A percentile compares a stretch with the other conserved stretches of the same genome.
Conservation (phyloP, 2,113 vertebrate species). For the Pelecanus crispus region DNA sequence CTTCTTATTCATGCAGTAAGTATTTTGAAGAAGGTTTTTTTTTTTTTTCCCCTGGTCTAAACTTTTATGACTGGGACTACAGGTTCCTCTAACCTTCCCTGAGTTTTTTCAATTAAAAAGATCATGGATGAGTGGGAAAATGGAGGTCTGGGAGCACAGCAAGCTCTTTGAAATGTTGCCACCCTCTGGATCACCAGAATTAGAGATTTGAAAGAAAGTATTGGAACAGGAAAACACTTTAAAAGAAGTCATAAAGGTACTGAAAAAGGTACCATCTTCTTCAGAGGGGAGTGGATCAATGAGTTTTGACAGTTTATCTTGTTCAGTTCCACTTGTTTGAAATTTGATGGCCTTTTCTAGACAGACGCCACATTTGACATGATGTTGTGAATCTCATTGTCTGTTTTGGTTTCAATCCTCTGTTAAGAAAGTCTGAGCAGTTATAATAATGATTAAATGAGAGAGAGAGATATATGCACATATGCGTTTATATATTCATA, state of each 20-base stretch:
- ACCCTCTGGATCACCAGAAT: neutral
- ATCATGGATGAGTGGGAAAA: neutral
- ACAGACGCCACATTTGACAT: neutral
- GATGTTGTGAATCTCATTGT: neutral
- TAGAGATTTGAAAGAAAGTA: neutral
- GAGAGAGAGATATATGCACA: accelerated
- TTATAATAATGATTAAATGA: neutral
- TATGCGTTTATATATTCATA: neutral
- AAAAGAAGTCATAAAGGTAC: neutral
- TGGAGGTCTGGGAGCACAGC: neutral
- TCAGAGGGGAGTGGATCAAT: neutral
- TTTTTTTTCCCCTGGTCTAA: neutral
- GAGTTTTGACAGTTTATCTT: neutral
- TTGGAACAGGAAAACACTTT: neutral
- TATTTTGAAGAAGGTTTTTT: neutral
- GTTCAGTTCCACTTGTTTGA: neutral
- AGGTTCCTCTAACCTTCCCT: neutral
- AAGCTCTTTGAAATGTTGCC: neutral
- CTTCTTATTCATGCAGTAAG: neutral
- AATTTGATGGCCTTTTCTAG: neutral
- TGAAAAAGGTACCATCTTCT: neutral
- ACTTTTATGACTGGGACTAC: neutral
- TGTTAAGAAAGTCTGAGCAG: neutral
- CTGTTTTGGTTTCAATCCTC: neutral
- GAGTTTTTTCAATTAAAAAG: neutral